Conservation (phyloP, 2,888 invertebrate genomes). For the Drosophila sordidula region DNA sequence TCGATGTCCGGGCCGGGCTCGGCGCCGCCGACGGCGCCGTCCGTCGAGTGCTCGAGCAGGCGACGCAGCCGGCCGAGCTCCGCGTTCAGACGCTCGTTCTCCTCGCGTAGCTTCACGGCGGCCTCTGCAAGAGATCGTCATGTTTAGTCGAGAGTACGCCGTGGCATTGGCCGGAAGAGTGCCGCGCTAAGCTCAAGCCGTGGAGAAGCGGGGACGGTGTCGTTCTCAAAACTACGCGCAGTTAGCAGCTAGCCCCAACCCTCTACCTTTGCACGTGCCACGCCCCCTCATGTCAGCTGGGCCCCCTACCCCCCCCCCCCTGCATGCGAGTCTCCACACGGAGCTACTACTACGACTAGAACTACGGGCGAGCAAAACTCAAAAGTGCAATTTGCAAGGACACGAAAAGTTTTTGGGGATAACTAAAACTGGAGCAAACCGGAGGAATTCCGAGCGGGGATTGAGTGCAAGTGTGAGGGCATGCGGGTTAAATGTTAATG, state of each 20-base stretch:
- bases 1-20: constrained; percentile 82
- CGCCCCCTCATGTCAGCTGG: constrained; percentile 4
- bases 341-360: neutral
- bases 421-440: constrained; percentile 34
- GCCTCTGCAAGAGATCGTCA: constrained; percentile 73
- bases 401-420: constrained; percentile 23
- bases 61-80: constrained; percentile 83
- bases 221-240: constrained; percentile 12
- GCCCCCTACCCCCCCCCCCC: too few relatives aligned
- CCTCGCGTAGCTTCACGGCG: constrained; percentile 86
- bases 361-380: constrained; percentile 37
- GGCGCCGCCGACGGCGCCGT: constrained; percentile 86
- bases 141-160: neutral
- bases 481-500: constrained; percentile 61
- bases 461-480: constrained; percentile 1
- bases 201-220: constrained; percentile 50
- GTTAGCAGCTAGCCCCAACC: constrained; percentile 20
- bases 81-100: constrained; percentile 90
- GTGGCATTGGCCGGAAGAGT: constrained; percentile 1
- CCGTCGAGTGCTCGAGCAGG: constrained; percentile 87
- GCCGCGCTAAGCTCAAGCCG: constrained; percentile 65
- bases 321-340: constrained; percentile 41
- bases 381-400: constrained; percentile 30
- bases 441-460: constrained; percentile 29
- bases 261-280: neutral